phyloP scores from a whole-genome alignment of 2,888 invertebrate species.

The Callinectes sapidus region DNA sequence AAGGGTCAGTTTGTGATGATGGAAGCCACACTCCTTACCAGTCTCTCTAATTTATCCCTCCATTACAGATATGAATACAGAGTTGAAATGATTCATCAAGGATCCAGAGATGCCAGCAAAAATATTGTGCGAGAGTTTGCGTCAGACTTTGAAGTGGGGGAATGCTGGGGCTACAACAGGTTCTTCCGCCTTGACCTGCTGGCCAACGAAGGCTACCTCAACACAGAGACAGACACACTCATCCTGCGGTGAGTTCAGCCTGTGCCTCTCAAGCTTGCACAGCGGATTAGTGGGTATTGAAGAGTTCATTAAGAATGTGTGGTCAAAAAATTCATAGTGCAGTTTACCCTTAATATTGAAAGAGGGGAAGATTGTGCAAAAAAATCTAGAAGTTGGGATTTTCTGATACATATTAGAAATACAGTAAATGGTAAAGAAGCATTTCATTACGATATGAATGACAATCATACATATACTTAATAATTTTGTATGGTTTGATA shows the following conservation, averaged over 20 bases:
- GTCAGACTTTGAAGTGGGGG: slow-evolving; percentile 95
- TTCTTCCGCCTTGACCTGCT: slow-evolving; percentile 93
- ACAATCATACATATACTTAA: too few relatives aligned
- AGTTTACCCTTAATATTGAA: too few relatives aligned
- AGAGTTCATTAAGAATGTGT: not conserved
- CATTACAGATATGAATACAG: slow-evolving; percentile 88
- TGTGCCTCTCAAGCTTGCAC: not conserved
- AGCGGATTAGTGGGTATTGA: not conserved
- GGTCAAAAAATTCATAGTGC: not conserved
- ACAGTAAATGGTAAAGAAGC: too few relatives aligned
- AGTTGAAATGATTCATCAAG: slow-evolving; percentile 96
- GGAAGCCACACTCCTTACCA: slow-evolving; percentile 63
- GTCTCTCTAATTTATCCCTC: not conserved
- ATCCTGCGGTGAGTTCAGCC: slow-evolving; percentile 82
- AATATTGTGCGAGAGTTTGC: slow-evolving; percentile 96
- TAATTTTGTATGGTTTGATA: too few relatives aligned
- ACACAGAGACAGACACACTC: slow-evolving; percentile 88
- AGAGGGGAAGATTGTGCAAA: too few relatives aligned
- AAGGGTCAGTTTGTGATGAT: not conserved
- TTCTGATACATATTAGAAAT: too few relatives aligned
- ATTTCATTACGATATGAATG: too few relatives aligned
- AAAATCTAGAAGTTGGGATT: too few relatives aligned
- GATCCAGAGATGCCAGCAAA: slow-evolving; percentile 79
- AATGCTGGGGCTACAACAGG: slow-evolving; percentile 97
- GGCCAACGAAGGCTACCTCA: slow-evolving; percentile 92